Conservation (phyloP, 2,888 invertebrate species). For the Crioceris asparagi region DNA sequence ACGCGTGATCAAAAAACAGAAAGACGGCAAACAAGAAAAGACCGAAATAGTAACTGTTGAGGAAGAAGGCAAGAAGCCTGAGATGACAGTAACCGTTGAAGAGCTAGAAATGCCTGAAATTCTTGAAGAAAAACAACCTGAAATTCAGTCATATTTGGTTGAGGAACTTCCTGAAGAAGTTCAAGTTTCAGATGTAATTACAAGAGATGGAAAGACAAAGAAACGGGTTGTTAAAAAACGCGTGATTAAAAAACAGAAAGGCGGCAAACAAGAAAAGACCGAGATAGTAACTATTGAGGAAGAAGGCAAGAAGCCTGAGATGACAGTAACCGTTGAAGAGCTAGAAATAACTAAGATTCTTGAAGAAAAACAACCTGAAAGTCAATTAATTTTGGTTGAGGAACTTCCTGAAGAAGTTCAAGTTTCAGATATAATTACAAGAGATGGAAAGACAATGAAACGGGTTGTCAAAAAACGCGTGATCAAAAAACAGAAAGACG, state of each 20-base stretch:
- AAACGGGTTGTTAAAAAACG: conserved; percentile 27
- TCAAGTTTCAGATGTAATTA: conserved; percentile 30
- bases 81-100: conserved; percentile 24
- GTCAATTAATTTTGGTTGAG: conserved; percentile 5
- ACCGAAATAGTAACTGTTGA: conserved; percentile 27
- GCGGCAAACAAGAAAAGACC: conserved; percentile 23
- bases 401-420: conserved; percentile 22
- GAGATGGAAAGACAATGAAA: conserved; percentile 20
- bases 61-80: conserved; percentile 24
- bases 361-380: conserved; percentile 11
- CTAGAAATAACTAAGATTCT: conserved; percentile 26
- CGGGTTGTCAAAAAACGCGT: conserved; percentile 30
- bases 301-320: conserved; percentile 21
- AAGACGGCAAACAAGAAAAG: conserved; percentile 30
- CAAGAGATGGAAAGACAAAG: conserved; percentile 30
- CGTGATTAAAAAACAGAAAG: conserved; percentile 25
- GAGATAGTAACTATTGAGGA: conserved; percentile 33
- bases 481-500: conserved; percentile 35
- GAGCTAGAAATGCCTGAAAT: conserved; percentile 20
- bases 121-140: conserved; percentile 27
- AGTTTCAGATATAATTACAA: conserved; percentile 19
- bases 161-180: conserved; percentile 30
- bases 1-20: conserved; percentile 30
- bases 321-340: conserved; percentile 19
- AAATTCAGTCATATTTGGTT: conserved; percentile 20